Base-by-base conservation (phyloP, 2,888 invertebrate genomes). In the Sinhomidia bicolor region DNA sequence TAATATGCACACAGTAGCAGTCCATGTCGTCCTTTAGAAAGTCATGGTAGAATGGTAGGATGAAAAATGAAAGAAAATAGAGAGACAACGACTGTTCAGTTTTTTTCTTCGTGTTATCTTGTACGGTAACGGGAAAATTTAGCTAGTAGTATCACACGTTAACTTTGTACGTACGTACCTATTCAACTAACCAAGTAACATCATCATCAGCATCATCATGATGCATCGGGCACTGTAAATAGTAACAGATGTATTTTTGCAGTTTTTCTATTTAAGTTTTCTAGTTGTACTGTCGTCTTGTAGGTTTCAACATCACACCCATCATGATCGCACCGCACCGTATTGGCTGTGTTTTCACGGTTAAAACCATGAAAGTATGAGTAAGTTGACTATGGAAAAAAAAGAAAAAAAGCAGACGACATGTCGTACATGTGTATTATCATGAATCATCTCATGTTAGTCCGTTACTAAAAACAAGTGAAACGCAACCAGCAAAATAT, bases 401-500 rank as follows among this genome's bases (percentile, higher is more conserved):
- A 3, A 23, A 17, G n/a, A 51, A 2, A 20, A 44, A 41, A 3
- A 23, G 44, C 44, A 74, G 74, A 62, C 26, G 74, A 62, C 26
- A 74, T 74, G 51, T 47, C 71, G 26, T 47, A 71, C 71, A 47
- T 44, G 47, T 47, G 44, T 71, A 71, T 41, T 74, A 74, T 44
- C 71, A 74, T 74, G 74, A 74, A 74, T 74, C 71, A 71, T 71
- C 65, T 68, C 20, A 51, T 74, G 47, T 74, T 74, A 47, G 26
- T 74, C 47, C 51, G 74, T 74, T 44, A 74, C 65, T 68, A 36
- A 68, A n/a, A 68, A 68, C 74, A 47, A 74, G 47, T 74, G 74
- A 74, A 74, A 74, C 74, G 74, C 47, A 74, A 74, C 47, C 47
- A 47, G 10, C 74, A 74, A 74, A 74, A 74, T 74, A 74, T 74